phyloP scores from a whole-genome alignment of 2,797 vertebrate species.

The Glossophaga mutica region DNA sequence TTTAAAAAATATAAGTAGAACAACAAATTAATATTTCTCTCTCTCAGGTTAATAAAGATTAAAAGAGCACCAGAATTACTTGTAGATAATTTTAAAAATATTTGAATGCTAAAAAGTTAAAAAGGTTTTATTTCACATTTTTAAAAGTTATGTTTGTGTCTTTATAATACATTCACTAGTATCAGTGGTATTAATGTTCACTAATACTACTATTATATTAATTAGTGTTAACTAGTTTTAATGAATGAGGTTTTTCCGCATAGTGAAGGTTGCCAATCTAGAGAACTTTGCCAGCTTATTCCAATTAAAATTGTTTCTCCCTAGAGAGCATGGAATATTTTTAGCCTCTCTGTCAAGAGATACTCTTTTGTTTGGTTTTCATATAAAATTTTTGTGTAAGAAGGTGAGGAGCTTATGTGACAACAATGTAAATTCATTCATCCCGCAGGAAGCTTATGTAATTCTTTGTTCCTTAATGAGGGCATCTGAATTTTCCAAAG shows the following conservation, averaged over 20 bases:
- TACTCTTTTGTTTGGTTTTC: slow-evolving; percentile 29
- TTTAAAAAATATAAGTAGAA: no score
- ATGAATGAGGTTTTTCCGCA: neutral
- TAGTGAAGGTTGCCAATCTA: neutral
- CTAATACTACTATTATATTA: neutral
- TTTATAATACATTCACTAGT: neutral
- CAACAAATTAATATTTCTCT: no score
- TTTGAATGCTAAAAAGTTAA: neutral
- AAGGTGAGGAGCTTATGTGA: slow-evolving; percentile 5
- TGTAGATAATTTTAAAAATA: neutral
- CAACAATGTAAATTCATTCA: slow-evolving; percentile 61
- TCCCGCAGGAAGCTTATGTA: slow-evolving; percentile 34
- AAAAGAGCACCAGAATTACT: no score
- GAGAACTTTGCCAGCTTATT: neutral
- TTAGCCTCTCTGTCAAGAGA: slow-evolving; percentile 27
- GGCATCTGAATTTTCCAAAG: slow-evolving; percentile 56
- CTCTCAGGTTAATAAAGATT: no score
- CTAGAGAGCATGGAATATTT: neutral
- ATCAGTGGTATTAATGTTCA: neutral
- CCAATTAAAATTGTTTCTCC: slow-evolving; percentile 28
- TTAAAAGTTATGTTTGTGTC: neutral
- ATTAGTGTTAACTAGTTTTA: neutral
- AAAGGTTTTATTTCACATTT: neutral
- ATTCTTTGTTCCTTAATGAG: slow-evolving; percentile 66
- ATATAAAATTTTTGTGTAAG: neutral